phyloP scores from a whole-genome alignment of 2,113 vertebrate species.

The Platysteira castanea region DNA sequence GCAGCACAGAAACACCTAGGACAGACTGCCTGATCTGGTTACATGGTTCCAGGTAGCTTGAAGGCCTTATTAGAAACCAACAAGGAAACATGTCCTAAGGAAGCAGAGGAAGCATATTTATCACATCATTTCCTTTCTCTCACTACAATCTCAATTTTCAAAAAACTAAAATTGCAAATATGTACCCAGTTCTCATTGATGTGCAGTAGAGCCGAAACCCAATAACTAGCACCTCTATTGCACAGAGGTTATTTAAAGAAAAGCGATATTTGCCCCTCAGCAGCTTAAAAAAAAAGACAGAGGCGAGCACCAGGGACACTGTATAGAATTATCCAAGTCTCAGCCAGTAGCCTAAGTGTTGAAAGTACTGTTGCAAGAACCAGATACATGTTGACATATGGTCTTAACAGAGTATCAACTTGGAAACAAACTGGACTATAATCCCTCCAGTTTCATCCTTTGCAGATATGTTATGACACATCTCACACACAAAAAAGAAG shows the following conservation, averaged over 20 bases:
- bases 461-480: not conserved
- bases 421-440: not conserved
- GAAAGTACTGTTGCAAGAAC: not conserved
- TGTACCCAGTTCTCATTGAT: accelerated
- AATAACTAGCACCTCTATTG: not conserved
- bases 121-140: not conserved
- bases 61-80: not conserved
- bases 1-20: not conserved
- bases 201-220: not conserved
- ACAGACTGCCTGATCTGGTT: not conserved
- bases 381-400: accelerated
- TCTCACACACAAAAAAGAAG: not conserved
- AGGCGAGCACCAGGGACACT: not conserved
- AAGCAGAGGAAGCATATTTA: not conserved
- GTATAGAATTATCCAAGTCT: not conserved
- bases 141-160: not conserved
- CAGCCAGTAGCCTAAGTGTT: not conserved
- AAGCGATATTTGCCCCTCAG: not conserved
- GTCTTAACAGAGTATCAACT: not conserved
- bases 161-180: not conserved
- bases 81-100: not conserved
- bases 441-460: not conserved
- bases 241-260: not conserved
- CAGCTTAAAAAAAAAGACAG: not conserved
- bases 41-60: not conserved